Evolutionary conservation across 2,888 invertebrate species (phyloP).

Genomic region (Antitype chi): DNA sequence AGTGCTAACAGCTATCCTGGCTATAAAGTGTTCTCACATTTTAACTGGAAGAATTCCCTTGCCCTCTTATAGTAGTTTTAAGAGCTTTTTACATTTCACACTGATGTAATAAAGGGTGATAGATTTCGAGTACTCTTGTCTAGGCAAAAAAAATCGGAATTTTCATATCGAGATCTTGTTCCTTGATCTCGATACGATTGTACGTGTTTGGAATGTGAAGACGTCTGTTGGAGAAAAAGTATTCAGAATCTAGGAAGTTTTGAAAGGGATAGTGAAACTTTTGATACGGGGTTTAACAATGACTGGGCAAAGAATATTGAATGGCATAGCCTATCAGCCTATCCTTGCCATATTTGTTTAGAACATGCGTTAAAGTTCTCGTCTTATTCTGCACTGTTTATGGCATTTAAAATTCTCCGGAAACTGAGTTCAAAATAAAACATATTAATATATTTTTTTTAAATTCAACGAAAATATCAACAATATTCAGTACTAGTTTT

Average conservation of each 20-base stretch:
- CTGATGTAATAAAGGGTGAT: conserved; percentile 53
- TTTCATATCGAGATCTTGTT: conserved; percentile 43
- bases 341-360: not conserved
- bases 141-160: conserved; percentile 39
- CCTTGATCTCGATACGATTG: conserved; percentile 25
- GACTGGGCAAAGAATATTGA: not conserved
- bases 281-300: not conserved
- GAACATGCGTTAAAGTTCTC: not conserved
- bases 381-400: not conserved
- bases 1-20: conserved; percentile 63
- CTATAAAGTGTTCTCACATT: conserved; percentile 61
- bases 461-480: too few species aligned
- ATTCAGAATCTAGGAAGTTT: conserved; percentile 27
- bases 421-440: too few species aligned
- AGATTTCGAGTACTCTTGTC: conserved; percentile 48
- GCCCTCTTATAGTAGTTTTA: conserved; percentile 49
- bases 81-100: conserved; percentile 54
- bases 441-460: too few species aligned
- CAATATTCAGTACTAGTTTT: too few species aligned
- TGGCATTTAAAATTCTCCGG: too few species aligned
- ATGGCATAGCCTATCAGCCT: too few species aligned
- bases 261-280: conserved; percentile 18
- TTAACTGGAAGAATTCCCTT: conserved; percentile 59
- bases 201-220: conserved; percentile 41
- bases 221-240: conserved; percentile 25